A percentile compares a stretch with the other conserved stretches of the same genome.
Evolutionary conservation across 1,140 invertebrate species (phyloP).

Genomic region (Drosophila pruinosa): DNA sequence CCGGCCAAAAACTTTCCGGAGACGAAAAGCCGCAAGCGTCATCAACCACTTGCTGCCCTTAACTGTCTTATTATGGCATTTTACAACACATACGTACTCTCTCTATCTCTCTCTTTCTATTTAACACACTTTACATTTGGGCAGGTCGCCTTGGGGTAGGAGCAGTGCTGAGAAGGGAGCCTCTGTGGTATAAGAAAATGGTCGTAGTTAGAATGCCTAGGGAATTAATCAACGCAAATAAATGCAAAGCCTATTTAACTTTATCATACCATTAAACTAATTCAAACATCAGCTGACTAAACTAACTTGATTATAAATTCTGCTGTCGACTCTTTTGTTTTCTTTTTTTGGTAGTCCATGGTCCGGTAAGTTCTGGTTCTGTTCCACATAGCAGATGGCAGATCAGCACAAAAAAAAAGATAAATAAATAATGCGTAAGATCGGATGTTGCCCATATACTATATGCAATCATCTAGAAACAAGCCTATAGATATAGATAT

Average conservation of each 20-base stretch:
- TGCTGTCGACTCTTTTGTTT: background rate
- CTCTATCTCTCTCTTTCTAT: background rate
- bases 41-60: background rate
- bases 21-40: background rate
- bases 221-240: slow-evolving; percentile 2
- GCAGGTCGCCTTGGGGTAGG: background rate
- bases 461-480: background rate
- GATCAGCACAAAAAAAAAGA: background rate
- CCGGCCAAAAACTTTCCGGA: background rate
- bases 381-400: slow-evolving; percentile 15
- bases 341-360: slow-evolving; percentile 14
- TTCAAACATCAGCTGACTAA: slow-evolving; percentile 10
- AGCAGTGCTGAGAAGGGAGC: background rate
- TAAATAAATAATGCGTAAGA: slow-evolving; percentile 15
- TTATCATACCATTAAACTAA: slow-evolving; percentile 8
- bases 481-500: background rate
- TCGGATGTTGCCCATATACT: slow-evolving; percentile 14
- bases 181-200: background rate
- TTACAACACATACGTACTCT: background rate
- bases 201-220: background rate
- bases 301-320: slow-evolving; percentile 14
- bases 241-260: background rate
- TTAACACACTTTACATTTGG: background rate
- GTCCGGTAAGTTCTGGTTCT: slow-evolving; percentile 7
- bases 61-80: background rate